Percentiles rank a stretch among this genome's conserved stretches.
Conservation (phyloP, 2,113 vertebrate genomes). For the Nipponia nippon region DNA sequence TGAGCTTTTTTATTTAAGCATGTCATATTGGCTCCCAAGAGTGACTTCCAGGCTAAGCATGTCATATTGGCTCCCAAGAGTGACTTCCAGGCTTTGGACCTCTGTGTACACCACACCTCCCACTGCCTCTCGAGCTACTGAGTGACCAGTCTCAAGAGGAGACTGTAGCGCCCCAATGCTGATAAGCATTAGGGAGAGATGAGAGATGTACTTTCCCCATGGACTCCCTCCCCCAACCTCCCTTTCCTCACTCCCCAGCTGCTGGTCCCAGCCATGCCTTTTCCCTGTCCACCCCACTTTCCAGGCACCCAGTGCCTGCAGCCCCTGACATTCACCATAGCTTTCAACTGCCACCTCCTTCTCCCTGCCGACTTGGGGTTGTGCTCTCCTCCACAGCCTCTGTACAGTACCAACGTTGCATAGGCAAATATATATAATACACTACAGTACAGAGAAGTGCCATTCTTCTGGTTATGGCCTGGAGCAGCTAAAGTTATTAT, state of each 20-base stretch:
- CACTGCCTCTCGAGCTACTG: neutral
- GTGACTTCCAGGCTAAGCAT: neutral
- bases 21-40: neutral
- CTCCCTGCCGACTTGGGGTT: neutral
- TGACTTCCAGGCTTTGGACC: neutral
- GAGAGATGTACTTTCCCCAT: neutral
- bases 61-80: neutral
- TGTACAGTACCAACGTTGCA: fast-evolving
- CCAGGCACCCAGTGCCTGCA: fast-evolving
- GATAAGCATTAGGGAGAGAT: neutral
- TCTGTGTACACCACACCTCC: neutral
- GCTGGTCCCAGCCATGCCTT: neutral
- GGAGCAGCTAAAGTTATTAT: neutral
- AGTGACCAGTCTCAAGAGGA: fast-evolving
- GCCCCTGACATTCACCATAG: fast-evolving
- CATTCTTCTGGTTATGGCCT: neutral
- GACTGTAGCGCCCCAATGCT: fast-evolving
- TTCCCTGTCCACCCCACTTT: fast-evolving
- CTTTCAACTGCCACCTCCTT: neutral
- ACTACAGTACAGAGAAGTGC: neutral
- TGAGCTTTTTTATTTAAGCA: neutral
- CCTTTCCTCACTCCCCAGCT: neutral
- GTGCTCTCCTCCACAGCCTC: neutral
- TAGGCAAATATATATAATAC: neutral
- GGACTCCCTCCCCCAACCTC: neutral